A percentile compares a stretch with the other conserved stretches of the same genome.
phyloP scores from a whole-genome alignment of 2,888 invertebrate species.

The Melieria omissa region DNA sequence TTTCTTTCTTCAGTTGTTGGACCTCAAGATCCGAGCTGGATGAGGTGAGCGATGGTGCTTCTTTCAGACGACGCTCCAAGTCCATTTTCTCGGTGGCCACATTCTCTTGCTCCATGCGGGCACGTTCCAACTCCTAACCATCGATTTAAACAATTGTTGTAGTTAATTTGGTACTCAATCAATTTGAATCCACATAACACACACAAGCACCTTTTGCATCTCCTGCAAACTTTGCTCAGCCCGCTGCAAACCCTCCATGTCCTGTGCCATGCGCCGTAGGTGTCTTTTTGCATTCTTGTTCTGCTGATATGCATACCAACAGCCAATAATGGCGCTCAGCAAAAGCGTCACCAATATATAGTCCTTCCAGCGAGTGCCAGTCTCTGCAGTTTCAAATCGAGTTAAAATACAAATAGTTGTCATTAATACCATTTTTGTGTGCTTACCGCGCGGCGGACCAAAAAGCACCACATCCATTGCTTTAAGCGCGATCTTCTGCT shows the following conservation, averaged over 20 bases:
- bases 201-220: constrained; percentile 74
- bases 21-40: constrained; percentile 86
- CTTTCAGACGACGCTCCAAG: constrained; percentile 81
- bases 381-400: constrained; percentile 68
- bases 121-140: constrained; percentile 76
- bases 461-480: constrained; percentile 99
- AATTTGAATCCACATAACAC: neutral
- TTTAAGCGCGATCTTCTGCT: constrained; percentile 95
- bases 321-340: constrained; percentile 85
- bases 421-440: neutral
- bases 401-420: neutral
- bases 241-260: constrained; percentile 91
- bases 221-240: constrained; percentile 89
- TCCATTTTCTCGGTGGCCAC: constrained; percentile 84
- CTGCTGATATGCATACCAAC: constrained; percentile 92
- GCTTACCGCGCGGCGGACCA: constrained; percentile 94
- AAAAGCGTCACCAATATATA: constrained; percentile 85
- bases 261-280: constrained; percentile 90
- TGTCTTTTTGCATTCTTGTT: constrained; percentile 88
- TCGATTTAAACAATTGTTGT: neutral
- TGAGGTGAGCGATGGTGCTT: constrained; percentile 78
- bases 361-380: constrained; percentile 88
- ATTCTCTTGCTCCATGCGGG: constrained; percentile 84
- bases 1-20: constrained; percentile 83
- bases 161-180: neutral